phyloP scores from a whole-genome alignment of 1,140 invertebrate genomes.

The Drosophila mauritiana region DNA sequence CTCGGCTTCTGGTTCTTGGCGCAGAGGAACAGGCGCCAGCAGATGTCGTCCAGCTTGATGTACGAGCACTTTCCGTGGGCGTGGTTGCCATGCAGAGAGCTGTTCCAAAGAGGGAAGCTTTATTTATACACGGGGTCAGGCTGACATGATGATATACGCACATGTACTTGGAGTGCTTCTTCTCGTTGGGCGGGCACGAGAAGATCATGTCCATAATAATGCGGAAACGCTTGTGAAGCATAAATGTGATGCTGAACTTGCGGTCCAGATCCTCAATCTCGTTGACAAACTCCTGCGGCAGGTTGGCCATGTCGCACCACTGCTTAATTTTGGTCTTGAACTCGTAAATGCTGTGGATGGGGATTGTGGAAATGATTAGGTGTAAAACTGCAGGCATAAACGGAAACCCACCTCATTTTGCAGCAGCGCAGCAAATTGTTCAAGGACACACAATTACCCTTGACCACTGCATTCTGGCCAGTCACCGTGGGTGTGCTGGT shows the following conservation, averaged over 20 bases:
- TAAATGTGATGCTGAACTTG: conserved; percentile 97
- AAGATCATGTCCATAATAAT: conserved; percentile 95
- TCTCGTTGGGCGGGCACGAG: conserved; percentile 86
- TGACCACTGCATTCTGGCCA: conserved; percentile 88
- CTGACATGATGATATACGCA: conserved; percentile 38
- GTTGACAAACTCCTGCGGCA: conserved; percentile 92
- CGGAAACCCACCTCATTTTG: conserved; percentile 90
- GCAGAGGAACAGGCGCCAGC: conserved; percentile 96
- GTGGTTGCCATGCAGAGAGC: conserved; percentile 86
- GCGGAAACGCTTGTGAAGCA: conserved; percentile 97
- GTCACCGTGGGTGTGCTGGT: conserved; percentile 93
- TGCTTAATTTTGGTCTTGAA: conserved; percentile 98
- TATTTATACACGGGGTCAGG: too few species aligned
- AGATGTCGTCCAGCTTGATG: conserved; percentile 95
- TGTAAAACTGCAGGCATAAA: too few species aligned
- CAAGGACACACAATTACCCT: conserved; percentile 96
- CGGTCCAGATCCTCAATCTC: conserved; percentile 95
- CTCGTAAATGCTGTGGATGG: conserved; percentile 90
- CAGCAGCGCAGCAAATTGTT: conserved; percentile 94
- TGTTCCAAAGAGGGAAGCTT: conserved; percentile 85
- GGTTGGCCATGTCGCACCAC: conserved; percentile 97
- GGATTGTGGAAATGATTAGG: too few species aligned
- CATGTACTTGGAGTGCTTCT: conserved; percentile 90
- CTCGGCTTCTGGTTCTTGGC: conserved; percentile 94
- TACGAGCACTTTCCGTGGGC: conserved; percentile 85